Evolutionary conservation across 2,113 vertebrate genomes (phyloP).

Genomic region (Pseudopipra pipra): DNA sequence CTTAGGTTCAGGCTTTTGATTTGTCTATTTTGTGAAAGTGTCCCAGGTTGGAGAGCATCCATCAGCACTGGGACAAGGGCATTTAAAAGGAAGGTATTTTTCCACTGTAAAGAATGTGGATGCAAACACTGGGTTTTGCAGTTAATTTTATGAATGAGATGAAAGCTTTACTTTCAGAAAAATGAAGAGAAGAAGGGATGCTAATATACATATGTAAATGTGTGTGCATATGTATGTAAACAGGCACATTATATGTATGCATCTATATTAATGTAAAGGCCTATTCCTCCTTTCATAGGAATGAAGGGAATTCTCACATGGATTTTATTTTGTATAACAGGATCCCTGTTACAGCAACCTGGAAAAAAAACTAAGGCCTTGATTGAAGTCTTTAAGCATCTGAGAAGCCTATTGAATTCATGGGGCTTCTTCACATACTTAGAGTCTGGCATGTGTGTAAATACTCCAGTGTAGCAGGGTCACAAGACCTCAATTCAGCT

Average conservation of each 20-base stretch:
- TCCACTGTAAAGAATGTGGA: background rate
- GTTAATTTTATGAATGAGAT: background rate
- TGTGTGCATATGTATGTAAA: background rate
- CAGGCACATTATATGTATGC: background rate
- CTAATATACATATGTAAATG: background rate
- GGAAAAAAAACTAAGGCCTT: background rate
- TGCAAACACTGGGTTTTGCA: background rate
- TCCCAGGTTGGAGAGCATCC: background rate
- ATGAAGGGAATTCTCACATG: background rate
- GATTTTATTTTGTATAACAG: background rate
- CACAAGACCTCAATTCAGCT: background rate
- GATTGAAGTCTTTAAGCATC: background rate
- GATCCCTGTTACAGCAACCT: background rate
- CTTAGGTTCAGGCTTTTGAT: background rate
- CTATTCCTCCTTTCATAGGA: background rate
- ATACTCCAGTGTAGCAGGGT: background rate
- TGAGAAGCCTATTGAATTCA: conserved; percentile 14
- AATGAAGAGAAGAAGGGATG: background rate
- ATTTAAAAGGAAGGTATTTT: background rate
- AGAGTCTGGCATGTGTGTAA: background rate
- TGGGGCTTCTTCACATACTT: conserved; percentile 15
- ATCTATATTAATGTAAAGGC: background rate
- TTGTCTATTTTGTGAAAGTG: background rate
- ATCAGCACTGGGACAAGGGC: background rate
- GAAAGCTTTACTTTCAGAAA: background rate